These are phyloP conservation scores for Diadophis punctatus DNA, from an alignment of 2,113 vertebrate genomes.

Conservation along the genomic window DNA sequence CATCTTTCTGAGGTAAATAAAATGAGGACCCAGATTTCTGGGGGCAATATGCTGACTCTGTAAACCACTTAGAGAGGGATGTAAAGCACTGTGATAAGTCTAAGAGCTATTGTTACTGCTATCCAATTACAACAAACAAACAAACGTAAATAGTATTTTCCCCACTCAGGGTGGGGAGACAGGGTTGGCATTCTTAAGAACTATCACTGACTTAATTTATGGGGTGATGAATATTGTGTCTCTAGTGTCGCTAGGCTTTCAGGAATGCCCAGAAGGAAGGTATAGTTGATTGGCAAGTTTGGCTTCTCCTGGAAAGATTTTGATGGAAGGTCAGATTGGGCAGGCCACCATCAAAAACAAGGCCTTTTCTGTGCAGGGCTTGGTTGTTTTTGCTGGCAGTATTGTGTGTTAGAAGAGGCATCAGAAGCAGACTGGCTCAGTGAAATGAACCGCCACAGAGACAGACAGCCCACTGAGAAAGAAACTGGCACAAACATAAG, in stretches of 20 bases:
- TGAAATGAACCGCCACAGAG: not conserved
- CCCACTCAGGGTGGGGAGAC: not conserved
- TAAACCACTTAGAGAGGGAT: not conserved
- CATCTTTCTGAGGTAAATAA: not conserved
- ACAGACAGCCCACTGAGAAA: not conserved
- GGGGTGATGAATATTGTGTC: not conserved
- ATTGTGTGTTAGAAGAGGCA: not conserved
- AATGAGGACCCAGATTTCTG: not conserved
- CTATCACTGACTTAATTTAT: not conserved
- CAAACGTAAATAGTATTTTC: not conserved
- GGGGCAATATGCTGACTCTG: not conserved
- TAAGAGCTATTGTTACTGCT: not conserved
- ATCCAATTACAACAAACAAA: not conserved
- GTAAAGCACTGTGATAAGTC: not conserved
- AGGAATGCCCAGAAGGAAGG: not conserved
- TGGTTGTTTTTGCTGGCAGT: not conserved
- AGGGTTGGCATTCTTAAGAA: not conserved
- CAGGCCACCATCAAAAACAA: not conserved
- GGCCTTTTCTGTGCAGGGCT: not conserved
- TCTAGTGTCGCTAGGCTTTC: not conserved
- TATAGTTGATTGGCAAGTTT: not conserved
- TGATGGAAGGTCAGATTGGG: not conserved
- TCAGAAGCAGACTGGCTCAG: not conserved
- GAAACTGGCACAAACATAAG: not conserved
- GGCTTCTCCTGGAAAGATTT: not conserved